These are phyloP conservation scores for Catotricha subobsoleta DNA, from an alignment of 2,888 invertebrate genomes.

Conservation along the genomic window DNA sequence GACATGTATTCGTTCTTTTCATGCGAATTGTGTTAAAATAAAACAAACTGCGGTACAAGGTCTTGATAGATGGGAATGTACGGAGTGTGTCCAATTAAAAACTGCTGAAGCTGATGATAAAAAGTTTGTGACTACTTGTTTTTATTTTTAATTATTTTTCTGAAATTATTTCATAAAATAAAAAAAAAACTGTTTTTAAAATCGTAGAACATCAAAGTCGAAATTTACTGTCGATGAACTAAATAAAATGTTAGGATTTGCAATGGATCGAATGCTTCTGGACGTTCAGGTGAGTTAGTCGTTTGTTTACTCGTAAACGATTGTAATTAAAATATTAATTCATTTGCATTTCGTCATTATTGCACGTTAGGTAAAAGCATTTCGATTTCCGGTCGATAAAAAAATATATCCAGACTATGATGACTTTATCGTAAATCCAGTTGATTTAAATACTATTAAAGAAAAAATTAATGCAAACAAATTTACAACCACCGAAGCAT, in stretches of 20 bases:
- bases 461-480: slow-evolving; percentile 53
- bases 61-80: slow-evolving; percentile 58
- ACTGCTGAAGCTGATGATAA: slow-evolving; percentile 29
- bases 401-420: slow-evolving; percentile 54
- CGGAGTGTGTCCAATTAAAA: slow-evolving; percentile 61
- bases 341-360: slow-evolving; percentile 13
- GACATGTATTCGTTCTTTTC: slow-evolving; percentile 71
- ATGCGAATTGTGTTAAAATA: slow-evolving; percentile 51
- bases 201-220: slow-evolving; percentile 19
- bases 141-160: too few species aligned
- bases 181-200: slow-evolving; percentile 1
- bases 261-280: slow-evolving; percentile 61
- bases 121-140: background rate
- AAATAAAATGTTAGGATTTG: slow-evolving; percentile 58
- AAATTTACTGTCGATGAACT: slow-evolving; percentile 37
- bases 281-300: slow-evolving; percentile 56
- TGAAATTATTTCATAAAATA: too few species aligned
- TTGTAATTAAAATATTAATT: slow-evolving; percentile 4
- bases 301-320: too few species aligned
- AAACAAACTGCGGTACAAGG: slow-evolving; percentile 30
- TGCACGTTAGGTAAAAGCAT: slow-evolving; percentile 62
- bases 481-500: slow-evolving; percentile 78
- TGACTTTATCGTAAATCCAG: slow-evolving; percentile 71
- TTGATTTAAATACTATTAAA: slow-evolving; percentile 61
- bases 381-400: slow-evolving; percentile 55